Percentiles rank a stretch among this genome's conserved stretches.
Conservation (phyloP, 2,797 vertebrate genomes). For the Fratercula arctica region DNA sequence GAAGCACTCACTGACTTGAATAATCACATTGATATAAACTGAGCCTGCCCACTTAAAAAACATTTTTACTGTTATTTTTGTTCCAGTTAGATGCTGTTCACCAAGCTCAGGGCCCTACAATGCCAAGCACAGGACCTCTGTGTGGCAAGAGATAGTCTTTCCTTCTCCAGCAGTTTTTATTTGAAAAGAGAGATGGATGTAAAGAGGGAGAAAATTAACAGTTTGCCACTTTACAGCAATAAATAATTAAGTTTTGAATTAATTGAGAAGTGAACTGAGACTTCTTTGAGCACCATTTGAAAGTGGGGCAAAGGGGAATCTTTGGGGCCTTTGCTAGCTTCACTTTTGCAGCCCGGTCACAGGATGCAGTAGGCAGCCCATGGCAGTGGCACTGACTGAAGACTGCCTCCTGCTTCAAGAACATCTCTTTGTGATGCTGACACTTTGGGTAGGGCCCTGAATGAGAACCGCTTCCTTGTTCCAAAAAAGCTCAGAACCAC, state of each 20-base stretch:
- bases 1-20: not conserved
- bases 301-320: not conserved
- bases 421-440: not conserved
- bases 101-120: not conserved
- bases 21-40: not conserved
- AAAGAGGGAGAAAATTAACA: not conserved
- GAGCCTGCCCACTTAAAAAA: not conserved
- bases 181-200: not conserved
- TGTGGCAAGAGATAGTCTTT: not conserved
- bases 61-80: not conserved
- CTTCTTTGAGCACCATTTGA: fast-evolving
- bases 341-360: not conserved
- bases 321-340: not conserved
- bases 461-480: not conserved
- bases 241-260: not conserved
- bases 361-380: not conserved
- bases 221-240: fast-evolving
- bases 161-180: not conserved
- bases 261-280: not conserved
- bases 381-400: fast-evolving
- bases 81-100: not conserved
- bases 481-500: not conserved
- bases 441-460: fast-evolving
- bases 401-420: not conserved
- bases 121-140: fast-evolving